phyloP scores from a whole-genome alignment of 2,113 vertebrate species.

The Australoheros scitulus region DNA sequence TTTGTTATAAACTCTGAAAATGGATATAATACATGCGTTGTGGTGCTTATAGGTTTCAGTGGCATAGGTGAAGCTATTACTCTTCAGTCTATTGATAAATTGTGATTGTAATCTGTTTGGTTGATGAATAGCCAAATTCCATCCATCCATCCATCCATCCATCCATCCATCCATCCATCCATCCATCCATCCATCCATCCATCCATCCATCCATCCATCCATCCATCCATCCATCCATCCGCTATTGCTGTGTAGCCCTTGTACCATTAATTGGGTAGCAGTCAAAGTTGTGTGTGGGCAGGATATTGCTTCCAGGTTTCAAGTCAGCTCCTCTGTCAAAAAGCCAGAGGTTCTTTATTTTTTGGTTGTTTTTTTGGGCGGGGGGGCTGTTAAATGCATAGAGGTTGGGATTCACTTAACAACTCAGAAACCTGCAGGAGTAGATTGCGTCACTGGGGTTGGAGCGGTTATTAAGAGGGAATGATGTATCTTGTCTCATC shows the following conservation, averaged over 20 bases:
- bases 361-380: too few relatives aligned
- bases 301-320: conserved; percentile 72
- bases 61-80: background rate
- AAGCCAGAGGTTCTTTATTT: conserved; percentile 18
- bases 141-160: too few relatives aligned
- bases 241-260: conserved; percentile 39
- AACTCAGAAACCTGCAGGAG: conserved; percentile 10
- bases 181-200: too few relatives aligned
- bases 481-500: background rate
- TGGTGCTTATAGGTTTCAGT: background rate
- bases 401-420: conserved; percentile 33
- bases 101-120: background rate
- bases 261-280: conserved; percentile 24
- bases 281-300: conserved; percentile 60
- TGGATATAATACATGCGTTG: background rate
- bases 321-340: conserved; percentile 41
- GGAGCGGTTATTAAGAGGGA: background rate
- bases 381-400: conserved; percentile 25
- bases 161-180: too few relatives aligned
- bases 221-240: too few relatives aligned
- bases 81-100: background rate
- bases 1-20: background rate
- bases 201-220: too few relatives aligned
- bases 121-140: background rate
- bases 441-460: background rate